Evolutionary conservation across 2,113 vertebrate genomes (phyloP).

Genomic region (Laterallus jamaicensis): DNA sequence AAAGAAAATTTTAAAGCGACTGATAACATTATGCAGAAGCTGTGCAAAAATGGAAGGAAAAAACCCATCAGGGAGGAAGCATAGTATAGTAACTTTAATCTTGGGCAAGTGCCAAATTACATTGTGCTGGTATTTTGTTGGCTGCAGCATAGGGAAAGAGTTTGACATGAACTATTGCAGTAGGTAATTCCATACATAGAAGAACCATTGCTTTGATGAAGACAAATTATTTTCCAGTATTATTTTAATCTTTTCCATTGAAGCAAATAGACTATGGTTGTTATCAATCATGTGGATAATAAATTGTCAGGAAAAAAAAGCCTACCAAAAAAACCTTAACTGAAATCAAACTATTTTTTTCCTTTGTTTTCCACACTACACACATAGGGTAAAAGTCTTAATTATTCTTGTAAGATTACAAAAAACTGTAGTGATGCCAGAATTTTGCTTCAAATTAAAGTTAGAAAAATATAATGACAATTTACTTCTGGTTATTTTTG

Average conservation of each 20-base stretch:
- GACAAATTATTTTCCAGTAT: neutral
- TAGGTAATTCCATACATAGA: neutral
- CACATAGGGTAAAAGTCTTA: neutral
- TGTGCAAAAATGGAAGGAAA: neutral
- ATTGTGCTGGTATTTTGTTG: neutral
- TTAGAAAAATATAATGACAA: neutral
- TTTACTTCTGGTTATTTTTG: neutral
- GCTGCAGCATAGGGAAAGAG: neutral
- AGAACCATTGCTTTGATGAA: neutral
- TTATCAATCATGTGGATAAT: neutral
- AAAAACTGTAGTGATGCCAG: neutral
- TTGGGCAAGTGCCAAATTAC: neutral
- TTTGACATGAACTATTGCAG: neutral
- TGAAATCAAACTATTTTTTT: neutral
- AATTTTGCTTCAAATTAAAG: neutral
- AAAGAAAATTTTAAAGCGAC: neutral
- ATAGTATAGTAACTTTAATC: neutral
- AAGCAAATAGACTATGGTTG: neutral
- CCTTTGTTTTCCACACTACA: neutral
- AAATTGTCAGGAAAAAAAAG: neutral
- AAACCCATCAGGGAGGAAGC: neutral
- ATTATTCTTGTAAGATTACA: neutral
- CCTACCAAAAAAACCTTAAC: neutral
- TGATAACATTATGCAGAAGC: neutral
- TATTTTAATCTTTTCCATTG: neutral